Evolutionary conservation across 2,797 vertebrate genomes (phyloP).

Genomic region (Cottoperca gobio): DNA sequence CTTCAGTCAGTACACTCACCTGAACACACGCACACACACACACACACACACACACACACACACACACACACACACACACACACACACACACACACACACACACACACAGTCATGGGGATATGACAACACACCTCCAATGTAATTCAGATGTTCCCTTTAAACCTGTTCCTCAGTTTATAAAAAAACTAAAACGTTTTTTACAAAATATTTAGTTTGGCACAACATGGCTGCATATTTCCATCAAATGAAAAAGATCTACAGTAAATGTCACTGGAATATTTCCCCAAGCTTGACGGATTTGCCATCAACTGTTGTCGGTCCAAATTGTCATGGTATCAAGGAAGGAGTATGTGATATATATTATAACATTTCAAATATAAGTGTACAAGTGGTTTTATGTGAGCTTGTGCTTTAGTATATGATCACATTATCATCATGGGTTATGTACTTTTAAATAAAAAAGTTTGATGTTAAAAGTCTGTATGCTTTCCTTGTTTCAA

Average conservation of each 20-base stretch:
- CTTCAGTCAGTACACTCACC: constrained; percentile 44
- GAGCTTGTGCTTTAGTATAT: neutral
- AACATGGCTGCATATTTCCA: neutral
- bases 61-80: constrained; percentile 8
- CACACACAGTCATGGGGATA: neutral
- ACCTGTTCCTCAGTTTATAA: neutral
- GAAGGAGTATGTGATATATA: neutral
- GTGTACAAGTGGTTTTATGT: neutral
- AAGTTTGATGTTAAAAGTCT: neutral
- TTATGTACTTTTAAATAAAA: too few relatives aligned
- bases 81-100: neutral
- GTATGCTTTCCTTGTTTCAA: neutral
- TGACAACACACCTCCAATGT: constrained; percentile 3
- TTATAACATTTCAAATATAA: neutral
- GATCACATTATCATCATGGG: too few relatives aligned
- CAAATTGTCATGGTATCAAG: neutral
- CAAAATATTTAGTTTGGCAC: neutral
- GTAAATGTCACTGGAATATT: neutral
- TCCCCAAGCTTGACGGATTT: neutral
- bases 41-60: constrained; percentile 22
- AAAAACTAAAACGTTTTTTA: neutral
- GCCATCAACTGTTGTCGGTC: neutral
- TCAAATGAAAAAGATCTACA: neutral
- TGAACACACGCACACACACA: constrained; percentile 1
- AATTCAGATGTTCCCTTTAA: neutral